Conservation (phyloP, 2,888 invertebrate genomes). For the Acheta domesticus region DNA sequence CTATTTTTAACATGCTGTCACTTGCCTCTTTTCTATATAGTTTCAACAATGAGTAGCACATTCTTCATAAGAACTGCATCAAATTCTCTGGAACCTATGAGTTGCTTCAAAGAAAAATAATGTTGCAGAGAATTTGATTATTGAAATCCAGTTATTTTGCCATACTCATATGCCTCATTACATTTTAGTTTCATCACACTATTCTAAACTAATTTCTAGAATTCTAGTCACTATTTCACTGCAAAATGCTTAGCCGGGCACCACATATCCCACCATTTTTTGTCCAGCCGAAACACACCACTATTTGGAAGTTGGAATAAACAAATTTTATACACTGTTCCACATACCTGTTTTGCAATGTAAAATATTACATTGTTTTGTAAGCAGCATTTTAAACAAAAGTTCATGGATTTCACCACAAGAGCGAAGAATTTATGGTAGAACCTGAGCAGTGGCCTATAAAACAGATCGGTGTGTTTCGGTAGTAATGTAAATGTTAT, state of each 20-base stretch:
- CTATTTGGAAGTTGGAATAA: too few species aligned
- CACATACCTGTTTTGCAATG: too few species aligned
- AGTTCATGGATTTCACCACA: too few species aligned
- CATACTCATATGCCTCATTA: background rate
- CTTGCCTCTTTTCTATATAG: too few species aligned
- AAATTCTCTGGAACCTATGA: background rate
- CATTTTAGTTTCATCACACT: background rate
- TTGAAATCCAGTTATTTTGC: background rate
- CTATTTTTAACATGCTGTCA: too few species aligned
- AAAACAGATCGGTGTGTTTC: background rate
- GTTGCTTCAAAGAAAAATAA: background rate
- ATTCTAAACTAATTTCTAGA: constrained; percentile 2
- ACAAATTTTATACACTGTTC: too few species aligned
- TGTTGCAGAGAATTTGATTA: constrained; percentile 6
- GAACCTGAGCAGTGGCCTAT: too few species aligned
- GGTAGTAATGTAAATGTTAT: background rate
- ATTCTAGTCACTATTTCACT: constrained; percentile 11
- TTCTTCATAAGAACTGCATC: background rate
- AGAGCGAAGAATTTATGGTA: too few species aligned
- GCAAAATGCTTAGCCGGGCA: constrained; percentile 18
- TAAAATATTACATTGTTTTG: too few species aligned
- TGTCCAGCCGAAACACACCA: background rate
- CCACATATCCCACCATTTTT: background rate
- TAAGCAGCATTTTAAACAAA: too few species aligned
- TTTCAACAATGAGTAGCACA: too few species aligned